These are phyloP conservation scores for Micrastur ruficollis DNA, from an alignment of 2,797 vertebrate genomes.

Conservation along the genomic window DNA sequence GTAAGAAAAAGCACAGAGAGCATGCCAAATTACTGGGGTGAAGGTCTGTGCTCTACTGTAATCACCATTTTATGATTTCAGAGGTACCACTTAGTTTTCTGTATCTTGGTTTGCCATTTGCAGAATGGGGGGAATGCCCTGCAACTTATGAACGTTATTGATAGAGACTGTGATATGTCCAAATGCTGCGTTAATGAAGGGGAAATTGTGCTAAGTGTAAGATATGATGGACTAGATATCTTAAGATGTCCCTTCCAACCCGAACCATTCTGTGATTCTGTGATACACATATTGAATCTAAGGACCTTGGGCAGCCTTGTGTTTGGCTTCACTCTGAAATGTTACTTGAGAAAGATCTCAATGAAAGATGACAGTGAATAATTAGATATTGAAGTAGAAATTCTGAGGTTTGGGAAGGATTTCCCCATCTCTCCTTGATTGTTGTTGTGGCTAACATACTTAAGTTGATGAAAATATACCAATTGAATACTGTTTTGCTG, in stretches of 20 bases:
- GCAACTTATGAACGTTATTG: background rate
- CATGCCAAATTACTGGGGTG: background rate
- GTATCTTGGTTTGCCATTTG: background rate
- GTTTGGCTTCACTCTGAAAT: background rate
- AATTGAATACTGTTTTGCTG: background rate
- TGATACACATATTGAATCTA: rapidly evolving
- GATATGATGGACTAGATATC: background rate
- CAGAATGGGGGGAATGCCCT: background rate
- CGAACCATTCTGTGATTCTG: background rate
- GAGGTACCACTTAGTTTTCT: background rate
- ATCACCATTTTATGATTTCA: background rate
- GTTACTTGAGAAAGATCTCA: background rate
- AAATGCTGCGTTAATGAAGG: background rate
- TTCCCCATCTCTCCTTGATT: background rate
- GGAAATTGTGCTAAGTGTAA: background rate
- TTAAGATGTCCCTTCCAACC: background rate
- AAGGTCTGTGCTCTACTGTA: background rate
- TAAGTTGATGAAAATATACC: background rate
- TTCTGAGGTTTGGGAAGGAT: background rate
- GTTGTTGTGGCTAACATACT: background rate
- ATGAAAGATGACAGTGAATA: background rate
- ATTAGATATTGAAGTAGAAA: background rate
- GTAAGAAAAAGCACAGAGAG: background rate
- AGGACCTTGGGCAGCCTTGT: background rate
- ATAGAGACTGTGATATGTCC: background rate